Evolutionary conservation across 2,888 invertebrate species (phyloP).

Genomic region (Drosophila leonis): DNA sequence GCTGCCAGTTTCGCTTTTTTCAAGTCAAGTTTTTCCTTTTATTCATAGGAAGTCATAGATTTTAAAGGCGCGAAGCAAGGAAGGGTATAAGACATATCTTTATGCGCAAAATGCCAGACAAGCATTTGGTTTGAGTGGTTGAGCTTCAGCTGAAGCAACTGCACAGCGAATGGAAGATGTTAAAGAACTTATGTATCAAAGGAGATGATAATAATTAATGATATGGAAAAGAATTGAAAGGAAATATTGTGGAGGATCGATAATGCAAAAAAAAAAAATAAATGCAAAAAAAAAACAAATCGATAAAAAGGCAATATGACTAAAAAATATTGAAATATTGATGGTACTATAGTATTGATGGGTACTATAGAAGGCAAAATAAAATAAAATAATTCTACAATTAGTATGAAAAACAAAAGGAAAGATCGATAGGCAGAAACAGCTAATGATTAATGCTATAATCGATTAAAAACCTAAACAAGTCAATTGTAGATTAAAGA

Average conservation of each 20-base stretch:
- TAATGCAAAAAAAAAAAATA: neutral
- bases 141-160: constrained; percentile 5
- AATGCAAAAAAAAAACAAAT: no score
- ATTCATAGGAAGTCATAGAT: no score
- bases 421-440: neutral
- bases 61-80: no score
- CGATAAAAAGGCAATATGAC: no score
- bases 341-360: no score
- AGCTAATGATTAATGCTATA: neutral
- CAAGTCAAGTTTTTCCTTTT: no score
- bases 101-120: neutral
- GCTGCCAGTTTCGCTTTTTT: no score
- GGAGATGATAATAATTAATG: neutral
- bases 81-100: neutral
- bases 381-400: neutral
- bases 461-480: neutral
- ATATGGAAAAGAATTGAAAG: neutral
- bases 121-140: constrained; percentile 5
- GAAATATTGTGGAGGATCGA: neutral
- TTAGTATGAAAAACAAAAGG: neutral
- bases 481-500: neutral
- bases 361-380: neutral
- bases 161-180: neutral
- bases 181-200: neutral
- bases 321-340: neutral